These are phyloP conservation scores for Phenganax subtilis DNA, from an alignment of 92 coral and sea anemone genomes.

Conservation along the genomic window DNA sequence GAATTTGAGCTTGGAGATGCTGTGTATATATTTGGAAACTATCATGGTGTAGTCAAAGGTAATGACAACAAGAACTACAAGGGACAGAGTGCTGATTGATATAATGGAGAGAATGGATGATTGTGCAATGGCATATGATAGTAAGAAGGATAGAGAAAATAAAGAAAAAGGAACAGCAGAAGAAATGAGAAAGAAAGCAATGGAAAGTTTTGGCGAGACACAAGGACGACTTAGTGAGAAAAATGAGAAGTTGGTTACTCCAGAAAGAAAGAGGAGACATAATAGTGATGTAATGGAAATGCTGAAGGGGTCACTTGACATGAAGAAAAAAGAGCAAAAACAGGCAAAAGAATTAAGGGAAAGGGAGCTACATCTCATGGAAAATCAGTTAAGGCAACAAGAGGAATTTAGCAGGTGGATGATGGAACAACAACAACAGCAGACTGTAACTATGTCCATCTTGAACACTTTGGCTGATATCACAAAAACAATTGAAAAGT, in stretches of 20 bases:
- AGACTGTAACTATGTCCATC: slow-evolving; percentile 22
- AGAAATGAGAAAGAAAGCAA: slow-evolving; percentile 18
- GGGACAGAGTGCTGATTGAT: slow-evolving; percentile 31
- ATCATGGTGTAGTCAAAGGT: too few species aligned
- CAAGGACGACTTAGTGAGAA: background rate
- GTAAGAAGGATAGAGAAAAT: background rate
- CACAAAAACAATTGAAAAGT: background rate
- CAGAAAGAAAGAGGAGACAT: slow-evolving; percentile 18
- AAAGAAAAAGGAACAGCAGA: slow-evolving; percentile 11
- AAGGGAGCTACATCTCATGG: background rate
- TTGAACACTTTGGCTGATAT: slow-evolving; percentile 23
- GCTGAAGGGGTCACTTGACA: background rate
- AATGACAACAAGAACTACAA: background rate
- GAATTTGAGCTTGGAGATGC: too few species aligned
- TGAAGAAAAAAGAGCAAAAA: slow-evolving; percentile 12
- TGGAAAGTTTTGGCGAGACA: slow-evolving; percentile 5
- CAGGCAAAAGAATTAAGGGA: background rate
- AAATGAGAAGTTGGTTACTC: background rate
- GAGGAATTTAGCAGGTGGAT: background rate
- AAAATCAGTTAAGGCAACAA: background rate
- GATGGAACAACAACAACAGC: slow-evolving; percentile 26
- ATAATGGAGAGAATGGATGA: slow-evolving; percentile 40
- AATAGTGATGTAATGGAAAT: slow-evolving; percentile 21
- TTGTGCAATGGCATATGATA: background rate
- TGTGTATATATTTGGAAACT: too few species aligned